Evolutionary conservation across 2,113 vertebrate genomes (phyloP).

Genomic region (Phodopus roborovskii): DNA sequence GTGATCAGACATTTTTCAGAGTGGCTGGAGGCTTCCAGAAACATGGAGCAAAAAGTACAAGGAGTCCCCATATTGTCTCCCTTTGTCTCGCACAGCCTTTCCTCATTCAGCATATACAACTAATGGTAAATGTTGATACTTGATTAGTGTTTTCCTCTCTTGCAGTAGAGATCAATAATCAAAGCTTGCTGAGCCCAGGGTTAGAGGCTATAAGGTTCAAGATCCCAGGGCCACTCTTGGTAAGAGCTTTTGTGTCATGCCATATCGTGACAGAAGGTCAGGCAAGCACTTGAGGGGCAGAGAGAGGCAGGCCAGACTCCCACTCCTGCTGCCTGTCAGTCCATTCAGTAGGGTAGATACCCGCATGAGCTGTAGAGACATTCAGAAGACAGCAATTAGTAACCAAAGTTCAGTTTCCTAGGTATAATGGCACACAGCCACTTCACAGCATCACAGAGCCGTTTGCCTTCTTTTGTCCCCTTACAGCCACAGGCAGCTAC

Average conservation of each 20-base stretch:
- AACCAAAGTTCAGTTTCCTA: not conserved
- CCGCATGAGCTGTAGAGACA: not conserved
- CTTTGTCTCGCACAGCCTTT: too few relatives aligned
- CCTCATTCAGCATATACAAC: too few relatives aligned
- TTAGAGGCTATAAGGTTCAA: not conserved
- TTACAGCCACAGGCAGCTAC: not conserved
- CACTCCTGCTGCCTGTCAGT: not conserved
- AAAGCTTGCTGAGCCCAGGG: too few relatives aligned
- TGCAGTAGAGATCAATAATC: not conserved
- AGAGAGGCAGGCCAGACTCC: not conserved
- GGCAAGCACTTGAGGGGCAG: not conserved
- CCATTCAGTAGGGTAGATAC: not conserved
- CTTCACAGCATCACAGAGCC: not conserved
- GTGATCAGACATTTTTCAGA: not conserved
- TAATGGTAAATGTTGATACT: not conserved
- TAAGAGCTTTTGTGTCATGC: not conserved
- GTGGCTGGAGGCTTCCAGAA: not conserved
- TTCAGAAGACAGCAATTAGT: not conserved
- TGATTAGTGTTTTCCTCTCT: too few relatives aligned
- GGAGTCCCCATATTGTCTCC: not conserved
- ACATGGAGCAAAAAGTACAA: not conserved
- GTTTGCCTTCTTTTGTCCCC: too few relatives aligned
- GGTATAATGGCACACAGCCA: not conserved
- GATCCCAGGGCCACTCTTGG: not conserved
- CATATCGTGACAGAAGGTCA: not conserved